A percentile compares a stretch with the other conserved stretches of the same genome.
These are phyloP conservation scores for Zaprionus ghesquierei DNA, from an alignment of 1,140 invertebrate species.

Conservation along the genomic window DNA sequence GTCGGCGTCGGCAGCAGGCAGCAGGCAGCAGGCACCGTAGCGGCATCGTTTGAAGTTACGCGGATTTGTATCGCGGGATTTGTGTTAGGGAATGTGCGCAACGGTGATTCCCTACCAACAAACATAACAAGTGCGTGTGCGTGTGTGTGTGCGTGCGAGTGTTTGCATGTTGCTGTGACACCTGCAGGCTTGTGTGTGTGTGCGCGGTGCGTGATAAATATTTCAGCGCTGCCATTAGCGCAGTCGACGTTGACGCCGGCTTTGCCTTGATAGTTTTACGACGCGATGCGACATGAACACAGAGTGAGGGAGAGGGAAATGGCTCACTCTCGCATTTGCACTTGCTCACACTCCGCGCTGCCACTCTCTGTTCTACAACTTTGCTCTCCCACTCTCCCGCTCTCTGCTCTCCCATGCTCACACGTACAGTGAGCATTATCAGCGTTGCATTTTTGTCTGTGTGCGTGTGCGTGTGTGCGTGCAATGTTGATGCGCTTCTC, in stretches of 20 bases:
- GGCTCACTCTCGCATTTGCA: neutral
- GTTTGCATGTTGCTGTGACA: conserved; percentile 55
- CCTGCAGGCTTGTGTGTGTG: conserved; percentile 38
- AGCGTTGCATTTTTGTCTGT: neutral
- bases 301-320: neutral
- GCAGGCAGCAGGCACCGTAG: neutral
- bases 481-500: neutral
- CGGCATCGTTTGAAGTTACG: conserved; percentile 66
- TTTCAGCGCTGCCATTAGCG: conserved; percentile 49
- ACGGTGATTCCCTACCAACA: conserved; percentile 32
- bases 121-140: neutral
- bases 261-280: conserved; percentile 36
- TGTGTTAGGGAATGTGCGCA: conserved; percentile 53
- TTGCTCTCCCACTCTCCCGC: neutral
- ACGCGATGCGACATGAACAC: conserved; percentile 14
- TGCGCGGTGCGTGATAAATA: conserved; percentile 34
- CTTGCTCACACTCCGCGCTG: no score
- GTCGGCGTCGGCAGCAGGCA: neutral
- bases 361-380: neutral
- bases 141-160: neutral
- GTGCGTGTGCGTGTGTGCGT: neutral
- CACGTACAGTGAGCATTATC: neutral
- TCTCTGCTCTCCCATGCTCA: neutral
- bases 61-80: conserved; percentile 43
- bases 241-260: conserved; percentile 37